Percentiles rank a stretch among this genome's conserved stretches.
Conservation (phyloP, 1,140 invertebrate genomes). For the silkworm (Bombyx mori) region DNA sequence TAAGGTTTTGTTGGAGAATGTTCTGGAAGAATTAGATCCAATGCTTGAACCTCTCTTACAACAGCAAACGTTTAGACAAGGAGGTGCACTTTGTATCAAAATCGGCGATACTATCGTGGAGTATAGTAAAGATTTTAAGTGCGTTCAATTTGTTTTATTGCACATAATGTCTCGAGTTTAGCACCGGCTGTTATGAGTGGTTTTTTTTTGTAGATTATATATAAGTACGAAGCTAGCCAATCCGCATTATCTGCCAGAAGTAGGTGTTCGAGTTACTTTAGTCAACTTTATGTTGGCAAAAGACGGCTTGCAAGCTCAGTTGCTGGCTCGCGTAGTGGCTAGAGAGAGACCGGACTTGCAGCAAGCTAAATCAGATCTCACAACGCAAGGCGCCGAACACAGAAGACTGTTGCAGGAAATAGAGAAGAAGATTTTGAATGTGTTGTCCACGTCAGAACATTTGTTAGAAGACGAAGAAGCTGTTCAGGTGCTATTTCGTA, state of each 20-base stretch:
- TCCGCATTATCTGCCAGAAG: constrained; percentile 94
- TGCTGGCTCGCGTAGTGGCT: constrained; percentile 91
- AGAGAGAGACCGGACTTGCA: constrained; percentile 94
- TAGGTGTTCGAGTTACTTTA: constrained; percentile 93
- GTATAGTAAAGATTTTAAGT: constrained; percentile 90
- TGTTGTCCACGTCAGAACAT: constrained; percentile 91
- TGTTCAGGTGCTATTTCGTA: constrained; percentile 73
- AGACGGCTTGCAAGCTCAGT: constrained; percentile 91
- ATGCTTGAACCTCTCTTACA: constrained; percentile 89
- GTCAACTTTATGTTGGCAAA: constrained; percentile 94
- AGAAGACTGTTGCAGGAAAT: constrained; percentile 93
- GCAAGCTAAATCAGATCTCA: constrained; percentile 90
- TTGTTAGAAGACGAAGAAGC: constrained; percentile 96
- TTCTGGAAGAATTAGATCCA: constrained; percentile 91
- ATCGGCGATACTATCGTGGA: constrained; percentile 86
- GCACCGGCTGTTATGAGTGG: not conserved
- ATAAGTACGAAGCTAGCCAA: constrained; percentile 95
- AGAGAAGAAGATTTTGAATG: constrained; percentile 89
- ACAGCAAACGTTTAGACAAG: constrained; percentile 93
- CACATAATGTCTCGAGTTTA: not conserved
- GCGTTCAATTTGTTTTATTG: constrained; percentile 17
- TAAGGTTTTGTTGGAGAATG: constrained; percentile 87
- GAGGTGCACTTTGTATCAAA: constrained; percentile 85
- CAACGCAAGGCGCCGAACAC: constrained; percentile 92
- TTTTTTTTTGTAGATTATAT: constrained; percentile 78